Evolutionary conservation across 2,797 vertebrate species (phyloP), one percentile per base, ranked within the genome.

Genomic region (Tachyglossus aculeatus): DNA sequence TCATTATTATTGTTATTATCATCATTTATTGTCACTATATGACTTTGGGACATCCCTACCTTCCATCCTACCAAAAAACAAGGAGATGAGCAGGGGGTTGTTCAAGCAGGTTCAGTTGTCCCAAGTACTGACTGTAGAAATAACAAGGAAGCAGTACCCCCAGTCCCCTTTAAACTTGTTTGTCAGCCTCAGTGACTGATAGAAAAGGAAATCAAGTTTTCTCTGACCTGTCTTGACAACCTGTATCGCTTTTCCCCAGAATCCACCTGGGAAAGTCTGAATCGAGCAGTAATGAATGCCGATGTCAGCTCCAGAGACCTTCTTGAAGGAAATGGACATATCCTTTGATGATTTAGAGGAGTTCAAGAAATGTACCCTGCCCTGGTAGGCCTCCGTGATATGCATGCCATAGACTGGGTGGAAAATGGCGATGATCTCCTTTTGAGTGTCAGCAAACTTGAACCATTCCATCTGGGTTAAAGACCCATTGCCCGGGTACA

Each of bases 391-490:
- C 2, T 54, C 9, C 45, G 74, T 43, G 0, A 91, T 83, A 19
- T 62, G 2, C 38, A 81, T 7, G 1, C 89, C 93, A 0, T 59
- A 82, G 1, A 32, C 62, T 1, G 93, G 89, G 47, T 92, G 89
- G 80, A 92, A 94, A 63, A 95, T 74, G 2, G 92, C 94, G 27
- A 95, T 16, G 0, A 81, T 79, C 36, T 83, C 10, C 47, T 80
- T 90, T 8, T 21, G 1, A 6, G 13, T 19, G 32, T 80, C 36
- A 3, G 78, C 81, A 9, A 67, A 5, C 91, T 95, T 96, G 62
- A 78, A 85, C 95, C 95, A 98, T 59, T 92, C 92, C 39, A 91
- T 78, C 90, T 96, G 94, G 45, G 81, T 94, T 81, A 95, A 80
- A n/a, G 45, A 80, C 2, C 85, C 81, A 0, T 9, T 47, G 77